These are phyloP conservation scores for Urocolius indicus DNA, from an alignment of 2,113 vertebrate genomes.

Conservation along the genomic window DNA sequence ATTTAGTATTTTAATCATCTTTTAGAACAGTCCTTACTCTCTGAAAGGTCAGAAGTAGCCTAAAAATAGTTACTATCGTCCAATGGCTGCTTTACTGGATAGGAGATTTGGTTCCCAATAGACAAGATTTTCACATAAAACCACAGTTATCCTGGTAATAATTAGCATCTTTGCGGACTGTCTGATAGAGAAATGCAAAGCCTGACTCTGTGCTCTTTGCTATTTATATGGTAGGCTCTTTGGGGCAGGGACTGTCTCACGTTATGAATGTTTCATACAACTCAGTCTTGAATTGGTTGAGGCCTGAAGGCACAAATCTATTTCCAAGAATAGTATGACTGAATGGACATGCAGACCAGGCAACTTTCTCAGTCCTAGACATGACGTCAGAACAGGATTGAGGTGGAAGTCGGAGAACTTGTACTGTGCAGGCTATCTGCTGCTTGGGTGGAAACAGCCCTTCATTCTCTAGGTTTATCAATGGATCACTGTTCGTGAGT, in stretches of 20 bases:
- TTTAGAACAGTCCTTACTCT: conserved; percentile 54
- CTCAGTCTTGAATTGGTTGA: conserved; percentile 9
- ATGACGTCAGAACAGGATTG: conserved; percentile 37
- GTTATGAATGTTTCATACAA: conserved; percentile 60
- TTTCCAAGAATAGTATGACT: conserved; percentile 60
- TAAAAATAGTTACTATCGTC: conserved; percentile 61
- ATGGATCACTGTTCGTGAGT: conserved; percentile 40
- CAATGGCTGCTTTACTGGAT: conserved; percentile 43
- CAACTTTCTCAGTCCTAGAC: conserved; percentile 56
- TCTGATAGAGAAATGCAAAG: conserved; percentile 8
- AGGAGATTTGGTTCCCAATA: conserved; percentile 21
- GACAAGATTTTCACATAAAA: conserved; percentile 2
- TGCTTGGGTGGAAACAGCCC: conserved; percentile 34
- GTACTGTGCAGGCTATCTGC: conserved; percentile 11
- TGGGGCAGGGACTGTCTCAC: conserved; percentile 36
- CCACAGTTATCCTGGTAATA: conserved; percentile 8
- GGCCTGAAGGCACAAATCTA: conserved; percentile 48
- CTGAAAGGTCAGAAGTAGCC: conserved; percentile 50
- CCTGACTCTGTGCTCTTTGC: background rate
- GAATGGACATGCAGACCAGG: conserved; percentile 19
- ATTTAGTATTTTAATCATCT: conserved; percentile 60
- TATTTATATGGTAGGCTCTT: conserved; percentile 48
- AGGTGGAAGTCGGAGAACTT: conserved; percentile 45
- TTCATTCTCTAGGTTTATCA: conserved; percentile 57
- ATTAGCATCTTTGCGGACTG: background rate